Base-by-base conservation (phyloP, 1,140 invertebrate species). In the Drosophila yakuba region DNA sequence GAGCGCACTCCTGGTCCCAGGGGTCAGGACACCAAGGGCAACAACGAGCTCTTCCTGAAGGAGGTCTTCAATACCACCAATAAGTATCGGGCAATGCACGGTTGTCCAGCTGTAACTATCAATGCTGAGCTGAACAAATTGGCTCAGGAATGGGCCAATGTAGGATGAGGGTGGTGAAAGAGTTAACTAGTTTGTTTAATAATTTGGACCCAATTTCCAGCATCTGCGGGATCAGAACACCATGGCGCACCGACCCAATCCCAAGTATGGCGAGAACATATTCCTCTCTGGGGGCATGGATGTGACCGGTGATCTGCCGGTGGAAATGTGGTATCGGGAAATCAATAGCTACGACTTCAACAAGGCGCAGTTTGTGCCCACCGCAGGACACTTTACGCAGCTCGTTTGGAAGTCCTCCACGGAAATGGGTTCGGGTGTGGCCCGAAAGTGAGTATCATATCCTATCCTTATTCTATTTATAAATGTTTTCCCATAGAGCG, bases 381-480 rank as follows among this genome's bases (percentile, higher is more conserved):
- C 89, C 4, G 91, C 90, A 92, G 94, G 95, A 74, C 95, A 96
- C 66, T 96, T 96, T 58, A 95, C 95, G 0, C 95, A 96, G 92
- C 93, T 96, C 2, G 93, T 97, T 2, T 97, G 96, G 96, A 96
- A 95, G 74, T 93, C 92, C 1, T 94, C 93, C 2, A 94, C 88
- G 45, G 94, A 96, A 83, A 92, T 97, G 78, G 96, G 96, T 1
- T 94, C 97, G 2, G 96, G 96, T 11, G 93, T 95, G 32, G 88
- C 88, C 0, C 57, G 81, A 52, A 90, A 41, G 86, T 90, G 7
- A 62, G 28, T 48, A n/a, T n/a, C n/a, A 3, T 15, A 32, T 8
- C 20, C 20, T 1, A 20, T 20, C 2, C 20, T 4, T 2, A 3
- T 12, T 2, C 39, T 8, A 39, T 3, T 23, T 7, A 14, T 25